Evolutionary conservation across 2,113 vertebrate species (phyloP).

Genomic region (Otocyon megalotis): DNA sequence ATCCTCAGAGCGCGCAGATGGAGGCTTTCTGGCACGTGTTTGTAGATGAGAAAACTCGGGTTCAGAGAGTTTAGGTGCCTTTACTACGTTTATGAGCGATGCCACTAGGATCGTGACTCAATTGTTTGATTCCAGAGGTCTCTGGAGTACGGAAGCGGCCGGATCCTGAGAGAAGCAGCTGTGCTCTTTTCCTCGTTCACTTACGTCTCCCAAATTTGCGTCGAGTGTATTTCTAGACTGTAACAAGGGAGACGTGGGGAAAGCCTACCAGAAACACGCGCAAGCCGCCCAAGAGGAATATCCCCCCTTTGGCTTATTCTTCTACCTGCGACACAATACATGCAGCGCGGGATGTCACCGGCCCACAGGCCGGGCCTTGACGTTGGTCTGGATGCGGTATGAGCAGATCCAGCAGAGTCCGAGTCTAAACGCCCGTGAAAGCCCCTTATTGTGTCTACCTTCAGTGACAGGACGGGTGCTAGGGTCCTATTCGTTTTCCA

Average conservation of each 20-base stretch:
- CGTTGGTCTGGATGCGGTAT: background rate
- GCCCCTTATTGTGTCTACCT: slow-evolving; percentile 51
- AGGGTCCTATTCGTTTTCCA: slow-evolving; percentile 53
- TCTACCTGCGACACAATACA: background rate
- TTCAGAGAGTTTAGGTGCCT: background rate
- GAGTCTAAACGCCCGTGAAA: slow-evolving; percentile 53
- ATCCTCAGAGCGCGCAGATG: background rate
- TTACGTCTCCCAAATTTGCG: slow-evolving; percentile 27
- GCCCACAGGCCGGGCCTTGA: background rate
- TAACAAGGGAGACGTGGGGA: background rate
- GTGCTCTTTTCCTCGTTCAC: background rate
- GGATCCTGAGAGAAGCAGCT: background rate
- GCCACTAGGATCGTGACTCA: slow-evolving; percentile 11
- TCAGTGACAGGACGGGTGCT: slow-evolving; percentile 64
- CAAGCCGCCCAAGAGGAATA: background rate
- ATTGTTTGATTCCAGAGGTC: background rate
- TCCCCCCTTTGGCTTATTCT: background rate
- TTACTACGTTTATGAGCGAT: background rate
- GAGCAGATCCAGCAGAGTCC: background rate
- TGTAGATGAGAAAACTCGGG: background rate
- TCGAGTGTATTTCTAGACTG: background rate
- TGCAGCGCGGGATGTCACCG: background rate
- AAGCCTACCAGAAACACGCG: background rate
- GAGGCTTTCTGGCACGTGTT: background rate
- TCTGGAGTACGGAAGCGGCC: background rate